A percentile compares a stretch with the other conserved stretches of the same genome.
These are phyloP conservation scores for Acrobasis consociella DNA, from an alignment of 2,888 invertebrate genomes.

Conservation along the genomic window DNA sequence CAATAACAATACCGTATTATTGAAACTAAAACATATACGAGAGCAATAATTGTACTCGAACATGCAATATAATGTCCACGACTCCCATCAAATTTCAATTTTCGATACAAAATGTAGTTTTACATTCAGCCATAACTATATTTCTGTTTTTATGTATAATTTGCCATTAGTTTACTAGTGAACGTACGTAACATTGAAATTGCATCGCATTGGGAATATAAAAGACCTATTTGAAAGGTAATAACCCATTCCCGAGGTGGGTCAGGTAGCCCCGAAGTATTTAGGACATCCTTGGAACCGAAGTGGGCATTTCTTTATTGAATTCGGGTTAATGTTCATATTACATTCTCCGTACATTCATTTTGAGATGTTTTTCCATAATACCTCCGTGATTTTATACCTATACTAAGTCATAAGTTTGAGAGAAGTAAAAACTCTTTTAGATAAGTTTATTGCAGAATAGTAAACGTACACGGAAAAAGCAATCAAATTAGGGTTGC, in stretches of 20 bases:
- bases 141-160: conserved; percentile 35
- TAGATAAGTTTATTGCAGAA: background rate
- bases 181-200: conserved; percentile 43
- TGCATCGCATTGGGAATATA: conserved; percentile 41
- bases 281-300: conserved; percentile 26
- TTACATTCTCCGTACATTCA: background rate
- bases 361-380: background rate
- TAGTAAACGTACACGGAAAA: no score
- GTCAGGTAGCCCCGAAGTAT: conserved; percentile 39
- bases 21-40: background rate
- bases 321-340: conserved; percentile 15
- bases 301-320: conserved; percentile 19
- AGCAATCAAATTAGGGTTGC: no score
- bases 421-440: background rate
- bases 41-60: background rate
- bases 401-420: no score
- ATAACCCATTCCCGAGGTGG: conserved; percentile 40
- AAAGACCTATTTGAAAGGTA: conserved; percentile 42
- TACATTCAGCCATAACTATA: conserved; percentile 28
- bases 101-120: background rate
- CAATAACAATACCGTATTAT: no score
- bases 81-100: background rate
- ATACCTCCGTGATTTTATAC: background rate
- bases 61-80: background rate
- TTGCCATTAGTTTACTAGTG: conserved; percentile 37